Evolutionary conservation across 2,113 vertebrate genomes (phyloP), one percentile per base, ranked within the genome.

Genomic region (Conger conger): DNA sequence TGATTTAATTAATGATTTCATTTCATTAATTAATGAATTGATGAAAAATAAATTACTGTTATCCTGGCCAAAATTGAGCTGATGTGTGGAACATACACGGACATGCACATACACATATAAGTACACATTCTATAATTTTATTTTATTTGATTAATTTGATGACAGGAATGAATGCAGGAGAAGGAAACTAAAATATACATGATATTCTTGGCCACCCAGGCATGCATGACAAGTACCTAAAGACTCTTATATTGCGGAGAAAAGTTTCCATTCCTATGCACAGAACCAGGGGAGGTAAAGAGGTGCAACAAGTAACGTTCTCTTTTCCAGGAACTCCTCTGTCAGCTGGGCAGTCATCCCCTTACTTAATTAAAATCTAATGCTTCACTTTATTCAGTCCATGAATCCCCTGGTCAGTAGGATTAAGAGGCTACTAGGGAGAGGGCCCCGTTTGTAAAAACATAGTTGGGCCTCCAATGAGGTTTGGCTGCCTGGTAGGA

Each of bases 351-450:
- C 95, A 93, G 20, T 23, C 57, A 63, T 63, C 93, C 93, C 94
- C 94, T 93, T 93, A 93, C 96, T 99, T 99, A 99, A 99, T 99
- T 99, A 99, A 99, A 98, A 96, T 96, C 94, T 95, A 94, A 95
- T 92, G 94, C 94, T 92, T 96, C 95, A 93, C 94, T 94, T 94
- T 96, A 96, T 96, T 96, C 94, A 92, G 96, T 96, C 96, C 96
- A 94, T 96, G 95, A 88, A 87, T 96, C 96, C 95, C 96, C 96
- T 95, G 96, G 96, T 96, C 95, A 91, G 96, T 90, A 96, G 97
- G 97, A 99, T 99, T 99, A 99, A 97, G 95, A 94, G 97, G 99
- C 99, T 99, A 99, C 93, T 95, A 88, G 96, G 94, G 94, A 96
- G 95, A 97, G 96, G 96, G 96, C 94, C 95, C 93, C 94, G 95